Conservation (phyloP, 2,797 vertebrate genomes). For the Clarias pachynema region DNA sequence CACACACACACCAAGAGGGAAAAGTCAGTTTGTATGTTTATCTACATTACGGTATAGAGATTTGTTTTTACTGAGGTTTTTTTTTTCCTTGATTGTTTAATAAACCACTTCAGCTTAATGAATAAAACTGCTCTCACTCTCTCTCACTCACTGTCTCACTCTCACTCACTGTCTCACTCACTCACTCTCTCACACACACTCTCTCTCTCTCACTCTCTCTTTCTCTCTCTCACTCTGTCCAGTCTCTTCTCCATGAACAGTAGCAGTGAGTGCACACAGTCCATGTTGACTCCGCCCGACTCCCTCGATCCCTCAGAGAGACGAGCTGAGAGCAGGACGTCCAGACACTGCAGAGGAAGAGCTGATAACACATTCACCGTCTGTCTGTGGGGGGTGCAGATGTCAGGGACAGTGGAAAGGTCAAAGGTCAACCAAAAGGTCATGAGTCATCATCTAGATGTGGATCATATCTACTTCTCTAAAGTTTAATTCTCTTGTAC, state of each 20-base stretch:
- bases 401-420: neutral
- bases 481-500: neutral
- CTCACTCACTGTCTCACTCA: neutral
- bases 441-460: too few relatives aligned
- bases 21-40: too few relatives aligned
- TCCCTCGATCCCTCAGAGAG: slow-evolving; percentile 66
- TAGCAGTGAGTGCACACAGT: slow-evolving; percentile 76
- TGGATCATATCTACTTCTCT: neutral
- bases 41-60: neutral
- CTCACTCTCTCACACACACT: neutral
- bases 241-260: slow-evolving; percentile 78
- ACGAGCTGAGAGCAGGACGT: slow-evolving; percentile 68
- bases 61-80: neutral
- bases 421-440: neutral
- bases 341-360: slow-evolving; percentile 74
- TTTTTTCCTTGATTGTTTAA: neutral
- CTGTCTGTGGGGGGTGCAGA: slow-evolving; percentile 61
- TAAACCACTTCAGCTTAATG: neutral
- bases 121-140: neutral
- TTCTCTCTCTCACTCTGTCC: slow-evolving; percentile 68
- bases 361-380: slow-evolving; percentile 73
- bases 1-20: slow-evolving; percentile 6
- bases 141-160: neutral
- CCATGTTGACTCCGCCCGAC: slow-evolving; percentile 79
- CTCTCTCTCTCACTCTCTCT: slow-evolving; percentile 17